phyloP scores from a whole-genome alignment of 2,113 vertebrate genomes.

The Brienomyrus brachyistius region DNA sequence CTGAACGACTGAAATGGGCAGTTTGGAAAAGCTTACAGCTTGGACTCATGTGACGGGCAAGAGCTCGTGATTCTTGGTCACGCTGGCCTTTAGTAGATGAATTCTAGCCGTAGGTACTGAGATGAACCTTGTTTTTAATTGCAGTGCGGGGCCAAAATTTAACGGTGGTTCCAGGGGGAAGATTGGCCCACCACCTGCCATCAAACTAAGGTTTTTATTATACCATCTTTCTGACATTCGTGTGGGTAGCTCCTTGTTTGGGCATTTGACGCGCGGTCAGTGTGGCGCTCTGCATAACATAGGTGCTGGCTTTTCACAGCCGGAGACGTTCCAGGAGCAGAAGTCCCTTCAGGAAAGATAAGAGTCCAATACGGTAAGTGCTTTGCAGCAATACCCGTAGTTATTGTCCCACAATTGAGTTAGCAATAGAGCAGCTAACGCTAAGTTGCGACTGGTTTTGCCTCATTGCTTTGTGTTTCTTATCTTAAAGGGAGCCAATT shows the following conservation, averaged over 20 bases:
- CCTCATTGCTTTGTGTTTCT: background rate
- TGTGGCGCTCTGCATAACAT: background rate
- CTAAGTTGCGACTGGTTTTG: background rate
- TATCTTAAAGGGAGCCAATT: constrained; percentile 69
- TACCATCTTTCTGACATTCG: constrained; percentile 35
- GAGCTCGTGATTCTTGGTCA: background rate
- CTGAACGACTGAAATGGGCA: background rate
- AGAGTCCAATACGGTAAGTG: constrained; percentile 79
- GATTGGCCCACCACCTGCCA: constrained; percentile 82
- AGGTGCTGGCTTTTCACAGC: constrained; percentile 47
- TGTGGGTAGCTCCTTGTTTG: constrained; percentile 36
- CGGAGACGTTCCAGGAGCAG: constrained; percentile 78
- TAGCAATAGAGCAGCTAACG: background rate
- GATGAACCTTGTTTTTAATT: constrained; percentile 59
- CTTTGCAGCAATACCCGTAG: background rate
- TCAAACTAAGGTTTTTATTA: constrained; percentile 81
- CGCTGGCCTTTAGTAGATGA: background rate
- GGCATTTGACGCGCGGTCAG: background rate
- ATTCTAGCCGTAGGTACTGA: constrained; percentile 32
- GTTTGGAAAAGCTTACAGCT: background rate
- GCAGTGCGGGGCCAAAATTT: constrained; percentile 86
- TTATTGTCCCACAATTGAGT: background rate
- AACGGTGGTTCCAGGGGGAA: constrained; percentile 85
- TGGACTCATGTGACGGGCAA: background rate
- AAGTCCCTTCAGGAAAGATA: constrained; percentile 88